Evolutionary conservation across 1,140 invertebrate species (phyloP).

Genomic region (Laupala kohalensis): DNA sequence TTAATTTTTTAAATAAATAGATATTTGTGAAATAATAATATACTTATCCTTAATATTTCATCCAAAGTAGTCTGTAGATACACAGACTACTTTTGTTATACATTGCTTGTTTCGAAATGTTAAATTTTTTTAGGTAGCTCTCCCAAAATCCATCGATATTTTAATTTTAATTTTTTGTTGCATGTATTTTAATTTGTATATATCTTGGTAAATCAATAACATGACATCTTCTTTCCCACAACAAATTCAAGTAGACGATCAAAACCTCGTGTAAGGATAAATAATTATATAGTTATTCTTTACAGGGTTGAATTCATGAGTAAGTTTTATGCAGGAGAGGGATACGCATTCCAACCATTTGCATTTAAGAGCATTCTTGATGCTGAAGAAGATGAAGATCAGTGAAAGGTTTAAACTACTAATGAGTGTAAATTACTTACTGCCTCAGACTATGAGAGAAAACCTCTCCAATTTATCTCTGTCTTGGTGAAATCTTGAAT

Average conservation of each 20-base stretch:
- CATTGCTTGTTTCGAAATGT: no score
- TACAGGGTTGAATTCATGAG: conserved; percentile 94
- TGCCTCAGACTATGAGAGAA: no score
- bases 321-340: conserved; percentile 86
- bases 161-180: not conserved
- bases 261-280: not conserved
- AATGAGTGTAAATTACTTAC: no score
- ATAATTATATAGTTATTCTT: conserved; percentile 25
- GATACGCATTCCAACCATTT: conserved; percentile 85
- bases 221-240: not conserved
- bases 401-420: no score
- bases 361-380: conserved; percentile 73
- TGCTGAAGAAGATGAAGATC: conserved; percentile 28
- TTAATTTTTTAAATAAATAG: not conserved
- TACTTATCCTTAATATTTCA: not conserved
- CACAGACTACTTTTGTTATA: not conserved
- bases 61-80: not conserved
- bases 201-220: not conserved
- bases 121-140: not conserved
- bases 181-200: not conserved
- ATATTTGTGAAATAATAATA: not conserved
- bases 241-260: not conserved
- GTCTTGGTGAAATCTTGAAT: no score
- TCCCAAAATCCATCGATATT: not conserved
- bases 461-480: no score